Evolutionary conservation across 37 sponge, comb jelly and placozoan genomes (phyloP), one percentile per base, ranked within the genome.

Genomic region (Trichoplax adhaerens): DNA sequence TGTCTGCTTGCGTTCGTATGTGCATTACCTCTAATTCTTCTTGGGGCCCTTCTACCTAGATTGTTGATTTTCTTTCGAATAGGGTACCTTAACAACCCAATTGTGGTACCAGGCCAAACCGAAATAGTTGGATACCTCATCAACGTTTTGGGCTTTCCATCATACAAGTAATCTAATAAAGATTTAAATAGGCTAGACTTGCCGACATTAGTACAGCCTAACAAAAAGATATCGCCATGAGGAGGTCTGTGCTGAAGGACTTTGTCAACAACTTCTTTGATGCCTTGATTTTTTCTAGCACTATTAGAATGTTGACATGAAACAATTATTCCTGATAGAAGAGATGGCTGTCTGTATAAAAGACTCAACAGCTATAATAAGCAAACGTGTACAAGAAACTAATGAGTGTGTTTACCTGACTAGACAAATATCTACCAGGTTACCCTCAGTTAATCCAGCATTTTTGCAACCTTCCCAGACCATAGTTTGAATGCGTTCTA

Each of bases 151-250:
- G 87, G 84, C 47, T 69, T 65, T 51, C 72, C 74, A 7, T 84
- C 91, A 72, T 87, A 90, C n/a, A 90, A 65, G 1, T 60, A 66
- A 0, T 46, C 8, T 67, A 86, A 58, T 1, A 90, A 65, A 1
- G 58, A 68, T 65, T 86, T 86, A 70, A 90, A 90, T 54, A 90
- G 84, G 0, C 79, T 73, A 0, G 87, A 86, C 57, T 90, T 90
- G n/a, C 91, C 91, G 8, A 81, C 91, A 75, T 90, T 90, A 58
- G 91, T 86, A 50, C 86, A 86, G 6, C 91, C 91, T 47, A 90
- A 69, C 29, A 90, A 77, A 54, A 79, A 90, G 58, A 90, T 80
- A 59, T 90, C 84, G 1, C 91, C 91, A 54, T 84, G 62, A 74
- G 81, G 85, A 52, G 81, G 84, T 87, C 91, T 86, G 3, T 58